Evolutionary conservation across 2,888 invertebrate genomes (phyloP).

Genomic region (Torymus aiolomorphi): DNA sequence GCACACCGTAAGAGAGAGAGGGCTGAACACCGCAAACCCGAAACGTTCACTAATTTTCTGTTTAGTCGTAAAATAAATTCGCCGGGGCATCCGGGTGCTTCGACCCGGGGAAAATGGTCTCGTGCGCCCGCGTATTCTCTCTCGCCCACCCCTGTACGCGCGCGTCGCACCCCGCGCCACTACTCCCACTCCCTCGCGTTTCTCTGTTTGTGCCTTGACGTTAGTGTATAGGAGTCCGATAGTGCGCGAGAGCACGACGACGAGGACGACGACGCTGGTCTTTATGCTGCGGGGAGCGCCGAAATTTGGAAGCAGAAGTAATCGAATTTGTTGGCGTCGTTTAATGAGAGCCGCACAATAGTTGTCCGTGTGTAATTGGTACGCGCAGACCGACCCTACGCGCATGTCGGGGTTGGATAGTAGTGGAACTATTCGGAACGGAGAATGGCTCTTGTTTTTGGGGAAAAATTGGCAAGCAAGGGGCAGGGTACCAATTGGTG

Average conservation of each 20-base stretch:
- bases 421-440: too few species aligned
- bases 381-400: conserved; percentile 62
- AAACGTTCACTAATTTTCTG: conserved; percentile 74
- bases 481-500: too few species aligned
- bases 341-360: conserved; percentile 74
- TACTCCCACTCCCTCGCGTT: conserved; percentile 57
- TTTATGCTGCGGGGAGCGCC: conserved; percentile 64
- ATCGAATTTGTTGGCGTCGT: conserved; percentile 75
- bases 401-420: not conserved
- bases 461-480: too few species aligned
- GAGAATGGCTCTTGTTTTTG: too few species aligned
- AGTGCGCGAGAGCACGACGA: conserved; percentile 26
- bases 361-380: conserved; percentile 74
- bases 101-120: conserved; percentile 70
- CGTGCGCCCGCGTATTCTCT: conserved; percentile 57
- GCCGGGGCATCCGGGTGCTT: conserved; percentile 63
- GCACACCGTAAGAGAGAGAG: conserved; percentile 35
- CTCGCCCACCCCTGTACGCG: too few species aligned
- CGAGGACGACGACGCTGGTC: not conserved
- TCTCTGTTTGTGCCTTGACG: conserved; percentile 26
- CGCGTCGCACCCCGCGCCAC: not conserved
- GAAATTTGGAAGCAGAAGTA: conserved; percentile 74
- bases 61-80: conserved; percentile 75
- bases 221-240: conserved; percentile 21
- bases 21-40: conserved; percentile 71